Evolutionary conservation across 2,113 vertebrate genomes (phyloP), one percentile per base, ranked within the genome.

Genomic region (Colistium nudipinnis): DNA sequence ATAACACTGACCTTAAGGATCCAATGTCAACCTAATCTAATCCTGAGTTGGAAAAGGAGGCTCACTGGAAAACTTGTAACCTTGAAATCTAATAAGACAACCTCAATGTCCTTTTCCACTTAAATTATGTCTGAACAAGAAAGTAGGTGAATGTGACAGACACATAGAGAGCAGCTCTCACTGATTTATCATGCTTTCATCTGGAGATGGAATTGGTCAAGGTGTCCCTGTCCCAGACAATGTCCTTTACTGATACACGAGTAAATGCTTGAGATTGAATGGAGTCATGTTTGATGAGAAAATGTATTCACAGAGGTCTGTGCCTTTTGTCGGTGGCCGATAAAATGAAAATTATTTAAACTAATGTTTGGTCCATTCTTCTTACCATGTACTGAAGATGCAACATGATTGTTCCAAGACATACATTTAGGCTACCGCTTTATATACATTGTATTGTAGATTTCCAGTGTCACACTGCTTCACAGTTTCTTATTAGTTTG

Each of bases 111-210:
- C 30, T 70, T 57, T 73, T 61, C 56, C 36, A 44, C 68, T 68
- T 41, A 70, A 74, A 81, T 59, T 43, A 78, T 54, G 70, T 65
- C 63, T 30, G 28, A 60, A 70, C 77, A 67, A 75, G 76, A 82
- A 74, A 69, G 36, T 31, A 59, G 3, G 24, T 54, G 66, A 30
- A 68, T 65, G 71, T 59, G 72, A 64, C 75, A 38, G 70, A 47
- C 33, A 38, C 59, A 43, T 27, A 6, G 71, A 45, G 41, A 36
- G 30, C 52, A 60, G 45, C 36, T 8, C 76, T 31, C 28, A 20
- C 72, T 74, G 75, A 87, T 88, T 84, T 83, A 89, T 87, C 47
- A 36, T n/a, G 22, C 48, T 60, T 62, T 69, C 78, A 76, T 82
- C 27, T 31, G 28, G 57, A 83, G 52, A 84, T 76, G 71, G 73